Base-by-base conservation (phyloP, 2,888 invertebrate species). In the Himalopsyche japonica region DNA sequence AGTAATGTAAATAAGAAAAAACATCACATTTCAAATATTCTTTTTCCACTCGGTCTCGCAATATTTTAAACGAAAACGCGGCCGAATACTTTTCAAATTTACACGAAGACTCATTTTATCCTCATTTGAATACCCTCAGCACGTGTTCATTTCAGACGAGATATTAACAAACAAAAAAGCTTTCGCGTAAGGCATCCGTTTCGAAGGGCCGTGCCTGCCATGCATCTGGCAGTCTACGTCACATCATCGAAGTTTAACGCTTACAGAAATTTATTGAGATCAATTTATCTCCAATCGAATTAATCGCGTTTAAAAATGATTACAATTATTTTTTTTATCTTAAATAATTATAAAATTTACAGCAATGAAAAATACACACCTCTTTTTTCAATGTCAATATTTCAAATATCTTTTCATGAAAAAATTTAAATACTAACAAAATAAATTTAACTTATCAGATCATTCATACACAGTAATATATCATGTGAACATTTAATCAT, bases 21-120 rank as follows among this genome's bases (percentile, higher is more conserved):
- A 70, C 70, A 27, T 27, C 30, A 70, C 70, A 27, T 70, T 70
- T 30, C 70, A 70, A 70, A 70, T 70, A 70, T 70, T 70, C 70
- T 70, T 70, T 70, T 70, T 70, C 70, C 70, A 70, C 70, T 70
- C 70, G 27, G 70, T 70, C 70, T 70, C 70, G 70, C 70, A 70
- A 70, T 70, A 70, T 27, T 70, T 70, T 70, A 70, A 70, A 70
- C 70, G 70, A 70, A 64, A 70, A 30, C 70, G 70, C 27, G 70
- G 70, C 70, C 70, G 70, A 70, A 70, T 70, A 70, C 70, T 70
- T 70, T 70, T 70, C 70, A 70, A 70, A 70, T 70, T 70, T 70
- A 30, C 70, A 70, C 70, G 70, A 70, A 70, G 70, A 70, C 70
- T 70, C 70, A 70, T 70, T 70, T 70, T 30, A 70, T 70, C 70